A percentile compares a stretch with the other conserved stretches of the same genome.
These are phyloP conservation scores for Hippotragus niger DNA, from an alignment of 2,113 vertebrate genomes.

Conservation along the genomic window DNA sequence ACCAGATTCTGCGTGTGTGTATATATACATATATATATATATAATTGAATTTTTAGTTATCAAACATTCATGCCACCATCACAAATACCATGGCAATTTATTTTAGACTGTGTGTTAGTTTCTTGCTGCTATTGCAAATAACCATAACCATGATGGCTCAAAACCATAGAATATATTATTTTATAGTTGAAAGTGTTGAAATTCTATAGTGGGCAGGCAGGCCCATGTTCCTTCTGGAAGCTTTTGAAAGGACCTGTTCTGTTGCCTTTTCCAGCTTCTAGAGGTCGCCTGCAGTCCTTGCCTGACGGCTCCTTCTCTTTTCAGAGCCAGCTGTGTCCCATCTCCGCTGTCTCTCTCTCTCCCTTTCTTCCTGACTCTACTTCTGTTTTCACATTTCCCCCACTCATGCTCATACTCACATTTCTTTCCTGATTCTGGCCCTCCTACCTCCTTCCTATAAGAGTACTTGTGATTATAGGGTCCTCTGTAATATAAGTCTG, in stretches of 20 bases:
- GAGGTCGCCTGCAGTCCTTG: fast-evolving
- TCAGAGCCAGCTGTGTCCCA: background rate
- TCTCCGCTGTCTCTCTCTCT: background rate
- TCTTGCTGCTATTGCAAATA: background rate
- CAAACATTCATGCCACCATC: background rate
- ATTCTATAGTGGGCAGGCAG: background rate
- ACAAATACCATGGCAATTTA: background rate
- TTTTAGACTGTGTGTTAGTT: background rate
- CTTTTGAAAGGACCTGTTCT: fast-evolving
- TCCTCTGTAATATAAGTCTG: background rate
- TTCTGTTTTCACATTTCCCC: background rate
- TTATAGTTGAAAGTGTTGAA: background rate
- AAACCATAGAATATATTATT: background rate
- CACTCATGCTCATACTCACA: background rate
- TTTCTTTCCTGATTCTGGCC: background rate
- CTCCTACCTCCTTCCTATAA: background rate
- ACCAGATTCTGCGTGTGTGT: background rate
- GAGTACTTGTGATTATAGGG: background rate
- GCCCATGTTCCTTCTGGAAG: fast-evolving
- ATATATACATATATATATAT: background rate
- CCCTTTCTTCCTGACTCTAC: too few species aligned
- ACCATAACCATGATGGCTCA: background rate
- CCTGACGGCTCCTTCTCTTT: fast-evolving
- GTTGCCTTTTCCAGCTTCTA: too few species aligned
- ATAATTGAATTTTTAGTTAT: background rate